Evolutionary conservation across 1,140 invertebrate species (phyloP), one percentile per base, ranked within the genome.

Genomic region (Adoxophyes honmai): DNA sequence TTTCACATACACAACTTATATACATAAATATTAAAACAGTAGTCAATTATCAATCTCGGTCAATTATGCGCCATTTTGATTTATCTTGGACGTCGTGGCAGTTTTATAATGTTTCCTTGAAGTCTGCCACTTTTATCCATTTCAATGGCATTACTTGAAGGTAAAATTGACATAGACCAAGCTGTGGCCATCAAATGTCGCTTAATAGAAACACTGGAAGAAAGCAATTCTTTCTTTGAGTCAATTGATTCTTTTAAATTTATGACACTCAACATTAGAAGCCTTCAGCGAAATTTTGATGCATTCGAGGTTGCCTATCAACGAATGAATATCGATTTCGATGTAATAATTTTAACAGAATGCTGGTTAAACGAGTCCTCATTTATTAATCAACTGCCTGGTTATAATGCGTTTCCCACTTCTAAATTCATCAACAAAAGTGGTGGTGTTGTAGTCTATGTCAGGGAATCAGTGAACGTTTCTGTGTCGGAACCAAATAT

Each of bases 281-380:
- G n/a, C n/a, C n/a, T n/a, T n/a, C n/a, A n/a, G n/a, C n/a, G n/a
- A n/a, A n/a, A n/a, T n/a, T n/a, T n/a, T n/a, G 37, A 4, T 4
- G 4, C 9, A 6, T 38, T 38, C 13, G 10, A 4, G 4, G 37
- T 38, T 6, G 4, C 4, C 9, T n/a, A 6, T n/a, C 4, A 38
- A 38, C n/a, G 37, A 4, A 10, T 38, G 37, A 11, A 38, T 38
- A 11, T 38, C n/a, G 37, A n/a, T 4, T 38, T n/a, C n/a, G 37
- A 38, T 14, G 37, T 11, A 5, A 51, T 51, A 11, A 18, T 51
- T 51, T 15, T 51, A 10, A 51, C 44, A 51, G 44, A 51, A 51
- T 51, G 44, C n/a, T 28, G 44, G 14, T 10, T 51, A 11, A 18
- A n/a, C 5, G 16, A 51, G 5, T 5, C 3, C 14, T 18, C 8